These are phyloP conservation scores for Sardina pilchardus DNA, from an alignment of 2,113 vertebrate genomes.

Conservation along the genomic window DNA sequence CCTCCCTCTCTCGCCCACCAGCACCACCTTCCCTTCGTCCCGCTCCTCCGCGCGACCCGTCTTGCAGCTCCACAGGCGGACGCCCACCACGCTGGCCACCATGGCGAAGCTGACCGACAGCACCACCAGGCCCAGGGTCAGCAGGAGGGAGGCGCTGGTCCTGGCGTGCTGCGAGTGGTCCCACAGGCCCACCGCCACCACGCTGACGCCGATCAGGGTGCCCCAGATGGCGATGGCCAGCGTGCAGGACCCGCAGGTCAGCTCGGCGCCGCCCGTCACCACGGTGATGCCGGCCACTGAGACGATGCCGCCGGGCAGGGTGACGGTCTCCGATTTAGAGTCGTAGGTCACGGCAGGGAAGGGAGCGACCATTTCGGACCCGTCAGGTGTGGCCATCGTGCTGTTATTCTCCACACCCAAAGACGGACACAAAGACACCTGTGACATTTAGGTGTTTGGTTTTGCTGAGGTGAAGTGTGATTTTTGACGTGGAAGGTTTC, in stretches of 20 bases:
- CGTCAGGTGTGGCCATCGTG: conserved; percentile 55
- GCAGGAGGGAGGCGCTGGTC: conserved; percentile 57
- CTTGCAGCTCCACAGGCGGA: conserved; percentile 49
- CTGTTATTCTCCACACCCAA: background rate
- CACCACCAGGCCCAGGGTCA: conserved; percentile 66
- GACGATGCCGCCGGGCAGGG: conserved; percentile 64
- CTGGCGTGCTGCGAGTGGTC: conserved; percentile 45
- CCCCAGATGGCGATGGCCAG: conserved; percentile 73
- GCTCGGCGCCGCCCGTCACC: conserved; percentile 71
- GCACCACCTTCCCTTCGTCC: conserved; percentile 65
- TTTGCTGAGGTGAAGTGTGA: background rate
- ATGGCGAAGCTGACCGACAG: conserved; percentile 58
- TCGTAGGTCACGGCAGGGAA: conserved; percentile 62
- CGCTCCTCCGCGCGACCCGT: conserved; percentile 47
- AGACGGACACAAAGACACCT: background rate
- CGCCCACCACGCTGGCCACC: conserved; percentile 49
- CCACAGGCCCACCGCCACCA: conserved; percentile 68
- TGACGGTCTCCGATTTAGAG: conserved; percentile 63
- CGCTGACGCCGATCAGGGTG: conserved; percentile 68
- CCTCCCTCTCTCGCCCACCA: conserved; percentile 56
- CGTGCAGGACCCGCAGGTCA: conserved; percentile 73
- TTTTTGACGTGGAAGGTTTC: background rate
- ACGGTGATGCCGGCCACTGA: conserved; percentile 71
- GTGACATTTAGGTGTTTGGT: background rate
- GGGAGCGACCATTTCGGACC: conserved; percentile 41